Evolutionary conservation across 2,113 vertebrate genomes (phyloP).

Genomic region (Toxostoma redivivum): DNA sequence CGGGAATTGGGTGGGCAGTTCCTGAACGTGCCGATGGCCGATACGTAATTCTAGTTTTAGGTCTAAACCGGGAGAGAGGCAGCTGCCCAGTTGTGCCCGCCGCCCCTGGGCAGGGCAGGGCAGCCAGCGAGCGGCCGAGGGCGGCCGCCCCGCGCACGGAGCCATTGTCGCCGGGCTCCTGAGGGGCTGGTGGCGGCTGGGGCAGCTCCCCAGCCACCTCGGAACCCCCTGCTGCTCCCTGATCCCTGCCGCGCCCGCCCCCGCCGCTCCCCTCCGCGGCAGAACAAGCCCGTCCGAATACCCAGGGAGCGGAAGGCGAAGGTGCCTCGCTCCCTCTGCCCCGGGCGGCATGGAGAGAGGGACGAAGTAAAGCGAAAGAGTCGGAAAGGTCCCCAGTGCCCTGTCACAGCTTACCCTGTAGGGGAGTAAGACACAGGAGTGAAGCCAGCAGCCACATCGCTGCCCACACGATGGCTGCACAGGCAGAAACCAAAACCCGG

Average conservation of each 20-base stretch:
- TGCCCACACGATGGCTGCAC: fast-evolving
- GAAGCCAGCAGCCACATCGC: fast-evolving
- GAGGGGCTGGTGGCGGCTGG: neutral
- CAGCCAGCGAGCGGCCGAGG: fast-evolving
- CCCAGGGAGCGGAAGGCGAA: too few species aligned
- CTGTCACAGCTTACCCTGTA: neutral
- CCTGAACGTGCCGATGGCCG: fast-evolving
- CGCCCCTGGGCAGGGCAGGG: fast-evolving
- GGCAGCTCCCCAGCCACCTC: too few species aligned
- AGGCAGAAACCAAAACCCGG: fast-evolving
- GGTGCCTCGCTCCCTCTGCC: neutral
- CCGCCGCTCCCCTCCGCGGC: neutral
- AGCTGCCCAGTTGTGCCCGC: fast-evolving
- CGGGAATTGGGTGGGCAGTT: fast-evolving
- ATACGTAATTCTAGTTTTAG: fast-evolving
- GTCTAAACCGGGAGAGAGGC: fast-evolving
- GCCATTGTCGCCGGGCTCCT: fast-evolving
- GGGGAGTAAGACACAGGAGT: fast-evolving
- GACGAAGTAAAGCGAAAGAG: neutral
- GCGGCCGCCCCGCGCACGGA: fast-evolving
- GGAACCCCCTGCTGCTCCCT: too few species aligned
- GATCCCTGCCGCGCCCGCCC: neutral
- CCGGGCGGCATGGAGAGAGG: neutral
- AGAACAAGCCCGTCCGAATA: neutral
- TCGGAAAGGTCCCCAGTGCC: neutral